Evolutionary conservation across 2,797 vertebrate species (phyloP), one percentile per base, ranked within the genome.

Genomic region (Intellagama lesueurii): DNA sequence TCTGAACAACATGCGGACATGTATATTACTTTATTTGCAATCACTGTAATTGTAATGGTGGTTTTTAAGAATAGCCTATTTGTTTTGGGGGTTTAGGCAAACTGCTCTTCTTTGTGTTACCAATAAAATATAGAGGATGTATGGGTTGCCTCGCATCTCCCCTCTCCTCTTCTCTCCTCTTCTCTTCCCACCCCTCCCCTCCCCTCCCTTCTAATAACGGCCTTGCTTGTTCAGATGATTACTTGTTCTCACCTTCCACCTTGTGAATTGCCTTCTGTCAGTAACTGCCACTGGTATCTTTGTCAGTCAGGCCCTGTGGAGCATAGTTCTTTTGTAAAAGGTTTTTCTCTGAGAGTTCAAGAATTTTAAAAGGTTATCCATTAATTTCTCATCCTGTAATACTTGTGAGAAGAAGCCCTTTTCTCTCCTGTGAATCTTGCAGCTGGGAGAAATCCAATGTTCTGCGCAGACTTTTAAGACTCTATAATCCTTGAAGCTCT

Each of bases 341-440:
- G 82, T 80, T 91, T 96, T 95, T 76, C 88, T 92, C 87, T 52
- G 82, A 70, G 91, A 26, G 56, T 73, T 35, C 49, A n/a, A 49
- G 92, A 91, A 92, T 92, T 89, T 70, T 56, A 87, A 52, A 75
- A 12, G 17, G 28, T 73, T 84, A n/a, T 85, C 75, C 22, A 56
- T n/a, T 83, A 35, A 80, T 24, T 66, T 49, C 70, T 87, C 6
- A 87, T 75, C 85, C 60, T 70, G 9, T 66, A 52, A 80, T 7
- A 40, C 35, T 52, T 73, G 26, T 49, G 77, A 19, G 30, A 11
- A 17, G 66, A 30, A 32, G 4, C 1, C n/a, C 40, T 49, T n/a
- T 4, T 80, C 56, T 75, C 5, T 49, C 35, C 22, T 19, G 44
- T 49, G 30, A 87, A 79, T 88, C 35, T 40, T 76, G 2, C 11